Percentiles rank a stretch among this genome's conserved stretches.
These are phyloP conservation scores for Pteria penguin DNA, from an alignment of 2,888 invertebrate genomes.

Conservation along the genomic window DNA sequence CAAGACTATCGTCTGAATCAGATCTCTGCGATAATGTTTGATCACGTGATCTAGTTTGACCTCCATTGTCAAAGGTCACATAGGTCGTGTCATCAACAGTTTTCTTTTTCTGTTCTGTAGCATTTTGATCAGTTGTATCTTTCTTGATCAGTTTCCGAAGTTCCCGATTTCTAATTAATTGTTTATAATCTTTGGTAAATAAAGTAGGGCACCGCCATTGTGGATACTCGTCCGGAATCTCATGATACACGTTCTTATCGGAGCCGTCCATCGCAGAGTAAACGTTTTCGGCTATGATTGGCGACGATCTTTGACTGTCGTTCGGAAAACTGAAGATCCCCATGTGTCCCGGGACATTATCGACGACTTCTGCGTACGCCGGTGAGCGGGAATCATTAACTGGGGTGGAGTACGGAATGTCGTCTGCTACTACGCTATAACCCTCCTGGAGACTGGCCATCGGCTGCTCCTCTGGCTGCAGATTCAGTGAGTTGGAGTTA, in stretches of 20 bases:
- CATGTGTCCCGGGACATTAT: constrained; percentile 4
- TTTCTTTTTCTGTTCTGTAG: not conserved
- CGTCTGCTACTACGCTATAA: constrained; percentile 30
- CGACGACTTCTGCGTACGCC: constrained; percentile 29
- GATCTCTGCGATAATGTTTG: not conserved
- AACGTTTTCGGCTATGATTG: constrained; percentile 22
- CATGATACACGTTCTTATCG: constrained; percentile 28
- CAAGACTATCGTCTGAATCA: constrained; percentile 24
- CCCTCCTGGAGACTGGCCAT: constrained; percentile 24
- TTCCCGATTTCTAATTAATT: constrained; percentile 8
- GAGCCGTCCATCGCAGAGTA: constrained; percentile 17
- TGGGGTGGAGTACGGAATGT: constrained; percentile 14
- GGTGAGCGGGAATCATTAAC: constrained; percentile 16
- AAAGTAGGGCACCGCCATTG: not conserved
- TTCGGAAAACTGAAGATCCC: constrained; percentile 19
- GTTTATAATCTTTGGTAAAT: constrained; percentile 6
- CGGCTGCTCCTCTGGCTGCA: not conserved
- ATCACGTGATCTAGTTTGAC: not conserved
- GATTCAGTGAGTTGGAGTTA: not conserved
- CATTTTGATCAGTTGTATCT: not conserved
- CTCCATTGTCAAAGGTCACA: constrained; percentile 8
- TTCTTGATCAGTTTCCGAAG: not conserved
- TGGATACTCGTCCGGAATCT: constrained; percentile 23
- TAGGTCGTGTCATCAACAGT: constrained; percentile 10
- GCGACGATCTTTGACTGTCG: not conserved